These are phyloP conservation scores for Macroglossus sobrinus DNA, from an alignment of 2,113 vertebrate species.

Conservation along the genomic window DNA sequence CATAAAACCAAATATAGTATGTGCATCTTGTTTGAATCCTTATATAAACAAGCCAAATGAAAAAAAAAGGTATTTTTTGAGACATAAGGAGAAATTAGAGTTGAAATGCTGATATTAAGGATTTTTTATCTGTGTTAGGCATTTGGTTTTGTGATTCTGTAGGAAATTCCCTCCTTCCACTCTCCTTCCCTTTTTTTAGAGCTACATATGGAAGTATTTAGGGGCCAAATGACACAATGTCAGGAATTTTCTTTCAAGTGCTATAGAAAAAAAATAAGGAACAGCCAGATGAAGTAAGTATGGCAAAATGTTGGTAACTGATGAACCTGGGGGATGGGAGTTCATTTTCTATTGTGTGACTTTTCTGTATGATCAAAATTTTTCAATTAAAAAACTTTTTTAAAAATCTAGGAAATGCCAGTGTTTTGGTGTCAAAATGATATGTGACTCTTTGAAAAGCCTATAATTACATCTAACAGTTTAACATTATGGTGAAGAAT, in stretches of 20 bases:
- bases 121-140: not conserved
- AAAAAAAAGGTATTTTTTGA: not conserved
- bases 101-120: not conserved
- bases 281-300: not conserved
- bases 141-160: conserved; percentile 29
- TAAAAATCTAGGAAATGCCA: not conserved
- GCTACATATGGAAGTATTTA: conserved; percentile 72
- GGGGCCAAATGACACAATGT: conserved; percentile 57
- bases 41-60: not conserved
- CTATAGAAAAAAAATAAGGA: not conserved
- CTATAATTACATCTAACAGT: not conserved
- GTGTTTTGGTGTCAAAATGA: conserved; percentile 7
- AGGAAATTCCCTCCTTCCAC: not conserved
- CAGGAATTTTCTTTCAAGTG: conserved; percentile 68
- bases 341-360: conserved; percentile 3
- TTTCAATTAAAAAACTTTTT: not conserved
- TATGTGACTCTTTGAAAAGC: not conserved
- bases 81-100: not conserved
- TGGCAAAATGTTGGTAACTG: not conserved
- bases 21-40: not conserved
- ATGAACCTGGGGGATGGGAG: not conserved
- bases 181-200: not conserved
- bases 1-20: not conserved
- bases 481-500: not conserved
- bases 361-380: conserved; percentile 28